Evolutionary conservation across 2,113 vertebrate species (phyloP), one percentile per base, ranked within the genome.

Genomic region (Solea solea): DNA sequence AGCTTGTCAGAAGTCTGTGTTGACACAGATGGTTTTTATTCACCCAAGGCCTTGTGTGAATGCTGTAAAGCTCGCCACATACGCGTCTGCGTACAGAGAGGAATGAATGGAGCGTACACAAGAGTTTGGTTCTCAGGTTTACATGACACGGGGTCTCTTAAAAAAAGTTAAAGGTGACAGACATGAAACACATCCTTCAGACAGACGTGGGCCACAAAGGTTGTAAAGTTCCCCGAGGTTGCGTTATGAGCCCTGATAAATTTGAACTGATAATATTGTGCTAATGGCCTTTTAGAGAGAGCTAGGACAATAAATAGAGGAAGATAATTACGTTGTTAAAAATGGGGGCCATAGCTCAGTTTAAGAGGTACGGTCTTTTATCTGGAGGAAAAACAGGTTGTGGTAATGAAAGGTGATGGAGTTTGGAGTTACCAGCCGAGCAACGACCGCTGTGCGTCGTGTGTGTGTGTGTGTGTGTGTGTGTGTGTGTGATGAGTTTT

Each of bases 21-120:
- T 92, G 84, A 66, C 81, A 91, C 91, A 92, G 90, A 92, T 92
- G 91, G 86, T 90, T 91, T 79, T 82, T 82, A 71, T 91, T 87
- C 85, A 80, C 77, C 69, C 71, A 4, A 57, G 76, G 76, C 57
- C 74, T 54, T 86, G 48, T 81, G 71, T 71, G 80, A 86, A 83
- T 65, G 81, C 42, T 71, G 70, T 81, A 74, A 83, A 88, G 72
- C 68, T 7, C 34, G 72, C 62, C 56, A 57, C 65, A 65, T 84
- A 69, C 15, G 5, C 68, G 61, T 81, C 67, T 83, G 77, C 83
- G 66, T 59, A 69, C 53, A 44, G 13, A 28, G 53, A 69, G 78
- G 77, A 78, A 74, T 82, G 78, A 84, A 80, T 84, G 41, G 75
- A 72, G 70, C 69, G 64, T 59, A 73, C 71, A 75, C 77, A 67